phyloP scores from a whole-genome alignment of 2,888 invertebrate species.

The Thera britannica region DNA sequence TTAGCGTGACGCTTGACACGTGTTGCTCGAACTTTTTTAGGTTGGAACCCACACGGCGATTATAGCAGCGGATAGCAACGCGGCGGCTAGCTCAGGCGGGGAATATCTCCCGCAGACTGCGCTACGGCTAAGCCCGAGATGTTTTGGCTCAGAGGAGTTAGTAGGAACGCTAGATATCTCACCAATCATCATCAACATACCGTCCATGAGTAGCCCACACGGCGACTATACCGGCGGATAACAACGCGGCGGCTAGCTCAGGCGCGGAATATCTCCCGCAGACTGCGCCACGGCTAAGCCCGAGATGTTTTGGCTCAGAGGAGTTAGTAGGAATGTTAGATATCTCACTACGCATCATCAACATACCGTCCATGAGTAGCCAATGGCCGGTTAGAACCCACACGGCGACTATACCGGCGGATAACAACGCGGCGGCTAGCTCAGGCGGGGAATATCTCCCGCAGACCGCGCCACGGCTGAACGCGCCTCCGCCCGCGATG shows the following conservation, averaged over 20 bases:
- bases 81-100: constrained; percentile 96
- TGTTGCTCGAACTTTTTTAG: neutral
- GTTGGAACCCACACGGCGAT: constrained; percentile 99
- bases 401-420: constrained; percentile 96
- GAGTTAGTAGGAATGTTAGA: constrained; percentile 88
- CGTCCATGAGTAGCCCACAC: constrained; percentile 99
- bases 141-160: constrained; percentile 99
- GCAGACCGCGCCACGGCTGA: constrained; percentile 89
- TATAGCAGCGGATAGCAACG: constrained; percentile 95
- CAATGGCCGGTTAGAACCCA: constrained; percentile 99
- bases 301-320: constrained; percentile 98
- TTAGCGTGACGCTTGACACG: too few relatives aligned
- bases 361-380: constrained; percentile 97
- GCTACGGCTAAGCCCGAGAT: constrained; percentile 83
- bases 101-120: constrained; percentile 98
- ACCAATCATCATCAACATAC: constrained; percentile 66
- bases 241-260: constrained; percentile 95
- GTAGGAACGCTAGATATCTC: constrained; percentile 89
- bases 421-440: constrained; percentile 95
- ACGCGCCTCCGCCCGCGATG: constrained; percentile 89
- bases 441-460: constrained; percentile 98
- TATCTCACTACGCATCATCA: neutral
- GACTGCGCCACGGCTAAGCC: constrained; percentile 87
- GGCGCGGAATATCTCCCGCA: constrained; percentile 98
- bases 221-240: constrained; percentile 97